Evolutionary conservation across 2,888 invertebrate species (phyloP).

Genomic region (Maniola hyperantus): DNA sequence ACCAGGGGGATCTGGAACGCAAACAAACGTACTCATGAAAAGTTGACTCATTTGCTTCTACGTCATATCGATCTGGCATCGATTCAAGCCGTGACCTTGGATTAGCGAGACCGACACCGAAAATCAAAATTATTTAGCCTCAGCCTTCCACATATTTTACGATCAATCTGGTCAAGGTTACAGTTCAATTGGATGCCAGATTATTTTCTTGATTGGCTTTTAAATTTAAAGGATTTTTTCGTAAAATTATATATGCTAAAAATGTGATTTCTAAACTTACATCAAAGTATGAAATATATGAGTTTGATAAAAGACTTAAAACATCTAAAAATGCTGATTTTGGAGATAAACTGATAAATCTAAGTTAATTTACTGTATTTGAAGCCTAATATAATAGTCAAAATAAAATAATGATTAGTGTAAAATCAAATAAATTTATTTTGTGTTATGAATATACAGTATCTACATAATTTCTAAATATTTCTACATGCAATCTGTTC

Average conservation of each 20-base stretch:
- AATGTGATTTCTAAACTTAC: background rate
- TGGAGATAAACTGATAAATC: background rate
- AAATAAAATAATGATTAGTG: slow-evolving; percentile 39
- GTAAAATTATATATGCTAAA: background rate
- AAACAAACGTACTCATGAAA: slow-evolving; percentile 34
- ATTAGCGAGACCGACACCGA: background rate
- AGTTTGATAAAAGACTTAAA: background rate
- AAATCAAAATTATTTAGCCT: background rate
- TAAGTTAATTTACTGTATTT: background rate
- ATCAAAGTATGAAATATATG: background rate
- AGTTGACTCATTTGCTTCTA: background rate
- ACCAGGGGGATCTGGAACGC: slow-evolving; percentile 79
- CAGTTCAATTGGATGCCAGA: background rate
- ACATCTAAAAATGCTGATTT: background rate
- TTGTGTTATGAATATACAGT: slow-evolving; percentile 34
- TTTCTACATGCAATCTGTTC: slow-evolving; percentile 23
- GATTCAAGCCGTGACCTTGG: background rate
- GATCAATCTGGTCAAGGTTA: background rate
- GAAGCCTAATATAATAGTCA: slow-evolving; percentile 21
- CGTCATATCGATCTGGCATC: background rate
- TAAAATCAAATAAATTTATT: slow-evolving; percentile 39
- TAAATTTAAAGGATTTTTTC: background rate
- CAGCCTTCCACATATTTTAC: background rate
- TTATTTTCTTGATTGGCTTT: background rate
- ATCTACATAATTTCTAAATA: slow-evolving; percentile 31